A percentile compares a stretch with the other conserved stretches of the same genome.
Evolutionary conservation across 2,113 vertebrate species (phyloP).

Genomic region (Callipepla squamata): DNA sequence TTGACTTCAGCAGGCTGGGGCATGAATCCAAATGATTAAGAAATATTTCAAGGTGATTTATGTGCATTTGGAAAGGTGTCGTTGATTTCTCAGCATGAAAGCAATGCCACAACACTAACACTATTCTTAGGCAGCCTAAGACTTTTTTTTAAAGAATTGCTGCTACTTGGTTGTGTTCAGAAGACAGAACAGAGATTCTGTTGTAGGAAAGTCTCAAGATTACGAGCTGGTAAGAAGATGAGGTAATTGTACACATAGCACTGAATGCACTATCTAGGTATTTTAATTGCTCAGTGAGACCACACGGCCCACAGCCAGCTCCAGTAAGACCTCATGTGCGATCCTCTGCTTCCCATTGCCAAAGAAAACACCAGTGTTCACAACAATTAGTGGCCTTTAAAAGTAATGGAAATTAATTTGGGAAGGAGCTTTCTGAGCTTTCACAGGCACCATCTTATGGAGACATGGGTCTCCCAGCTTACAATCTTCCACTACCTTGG

Average conservation of each 20-base stretch:
- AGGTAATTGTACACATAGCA: background rate
- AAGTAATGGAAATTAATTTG: slow-evolving; percentile 18
- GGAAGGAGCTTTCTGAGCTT: slow-evolving; percentile 30
- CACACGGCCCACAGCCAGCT: background rate
- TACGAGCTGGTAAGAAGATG: background rate
- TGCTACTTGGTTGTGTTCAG: background rate
- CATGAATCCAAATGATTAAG: background rate
- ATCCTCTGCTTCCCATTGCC: background rate
- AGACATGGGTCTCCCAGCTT: background rate
- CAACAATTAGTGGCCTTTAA: background rate
- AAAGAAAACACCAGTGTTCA: slow-evolving; percentile 39
- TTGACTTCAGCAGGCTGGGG: background rate
- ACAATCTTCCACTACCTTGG: background rate
- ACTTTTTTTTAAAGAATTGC: slow-evolving; percentile 26
- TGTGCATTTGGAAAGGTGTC: background rate
- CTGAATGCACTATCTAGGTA: background rate
- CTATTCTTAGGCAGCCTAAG: background rate
- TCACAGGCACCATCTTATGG: background rate
- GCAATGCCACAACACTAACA: background rate
- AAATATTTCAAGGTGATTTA: slow-evolving; percentile 22
- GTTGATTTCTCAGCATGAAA: slow-evolving; percentile 17
- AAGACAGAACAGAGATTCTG: slow-evolving; percentile 19
- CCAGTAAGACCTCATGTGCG: background rate
- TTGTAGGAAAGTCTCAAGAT: slow-evolving; percentile 34
- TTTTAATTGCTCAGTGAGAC: slow-evolving; percentile 26